Percentiles rank a stretch among this genome's conserved stretches.
Conservation (phyloP, 2,797 vertebrate genomes). For the Enteromius anoplus region DNA sequence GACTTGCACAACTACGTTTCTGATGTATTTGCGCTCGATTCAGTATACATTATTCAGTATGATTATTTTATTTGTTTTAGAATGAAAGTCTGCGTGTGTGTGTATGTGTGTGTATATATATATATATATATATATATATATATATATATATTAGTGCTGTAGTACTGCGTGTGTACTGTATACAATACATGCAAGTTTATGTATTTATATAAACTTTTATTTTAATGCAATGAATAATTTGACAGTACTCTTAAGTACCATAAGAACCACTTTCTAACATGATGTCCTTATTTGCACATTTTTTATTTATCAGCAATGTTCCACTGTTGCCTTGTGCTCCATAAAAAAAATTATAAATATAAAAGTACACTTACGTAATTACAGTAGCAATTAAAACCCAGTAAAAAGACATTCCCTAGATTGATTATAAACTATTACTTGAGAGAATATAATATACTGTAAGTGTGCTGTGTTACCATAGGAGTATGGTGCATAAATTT, state of each 20-base stretch:
- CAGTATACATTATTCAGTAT: not conserved
- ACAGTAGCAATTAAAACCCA: not conserved
- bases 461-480: not conserved
- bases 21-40: not conserved
- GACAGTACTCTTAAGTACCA: not conserved
- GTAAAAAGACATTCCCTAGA: not conserved
- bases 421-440: not conserved
- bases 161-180: too few species aligned
- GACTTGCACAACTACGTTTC: not conserved
- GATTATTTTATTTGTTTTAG: not conserved
- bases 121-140: too few species aligned
- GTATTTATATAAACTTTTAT: too few species aligned
- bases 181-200: too few species aligned
- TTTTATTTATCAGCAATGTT: conserved; percentile 3
- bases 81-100: not conserved
- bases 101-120: too few species aligned
- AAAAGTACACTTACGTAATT: not conserved
- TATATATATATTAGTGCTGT: too few species aligned
- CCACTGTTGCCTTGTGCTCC: not conserved
- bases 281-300: conserved; percentile 9
- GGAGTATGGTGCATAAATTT: conserved; percentile 27
- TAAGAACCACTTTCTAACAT: not conserved
- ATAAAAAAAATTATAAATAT: not conserved
- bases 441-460: not conserved
- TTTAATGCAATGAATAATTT: too few species aligned